Base-by-base conservation (phyloP, 2,888 invertebrate genomes). In the Pterostichus niger region DNA sequence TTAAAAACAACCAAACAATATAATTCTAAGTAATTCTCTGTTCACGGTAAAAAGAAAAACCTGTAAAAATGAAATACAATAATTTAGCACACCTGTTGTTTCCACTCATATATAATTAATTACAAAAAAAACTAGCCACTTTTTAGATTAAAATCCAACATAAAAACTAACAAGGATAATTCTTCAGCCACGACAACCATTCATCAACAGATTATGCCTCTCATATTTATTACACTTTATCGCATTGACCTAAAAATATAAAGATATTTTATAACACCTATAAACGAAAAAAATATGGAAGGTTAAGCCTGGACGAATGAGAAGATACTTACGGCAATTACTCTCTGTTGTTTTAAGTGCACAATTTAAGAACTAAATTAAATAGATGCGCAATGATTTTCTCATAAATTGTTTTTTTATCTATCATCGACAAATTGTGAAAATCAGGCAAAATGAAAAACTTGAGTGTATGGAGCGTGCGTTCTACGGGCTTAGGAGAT, bases 21-120 rank as follows among this genome's bases (percentile, higher is more conserved):
- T 24, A 24, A 24, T 11, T 11, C 44, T 44, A n/a, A n/a, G 7
- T 44, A 44, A 7, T 44, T 10, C 44, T 5, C 11, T 44, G 11
- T 44, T 10, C 44, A 44, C 6, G 40, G 40, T 40, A 9, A 40
- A 40, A 40, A 9, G 9, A 3, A 40, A n/a, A n/a, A 49, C 49
- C n/a, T 9, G 40, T 40, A 40, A 40, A 40, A 40, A 6, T 40
- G 5, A 40, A 40, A 40, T 40, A 40, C 40, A 40, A 64, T 64
- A 64, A 64, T 64, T 64, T 33, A 35, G 13, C 33, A 33, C 64
- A 64, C 64, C 64, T 64, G 64, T 64, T 64, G 64, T 64, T 64
- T 59, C 33, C 64, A 10, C 35, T 64, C 64, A 64, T 64, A 31
- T 33, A 64, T n/a, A 61, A 64, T 64, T 64, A 64, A 64, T 64